Conservation (phyloP, 2,888 invertebrate genomes). For the Phorcus lineatus region DNA sequence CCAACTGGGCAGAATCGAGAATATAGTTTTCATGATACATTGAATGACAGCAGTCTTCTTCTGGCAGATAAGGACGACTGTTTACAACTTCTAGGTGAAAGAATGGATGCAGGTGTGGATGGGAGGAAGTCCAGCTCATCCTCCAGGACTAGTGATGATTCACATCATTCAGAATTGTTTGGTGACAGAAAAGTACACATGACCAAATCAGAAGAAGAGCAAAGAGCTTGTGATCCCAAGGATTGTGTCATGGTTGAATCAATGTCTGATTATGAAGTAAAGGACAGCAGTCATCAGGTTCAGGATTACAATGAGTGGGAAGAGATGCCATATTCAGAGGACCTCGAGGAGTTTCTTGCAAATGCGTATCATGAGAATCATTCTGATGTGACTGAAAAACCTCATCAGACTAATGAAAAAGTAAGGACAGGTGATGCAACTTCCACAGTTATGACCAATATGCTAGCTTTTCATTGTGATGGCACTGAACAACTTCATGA, state of each 20-base stretch:
- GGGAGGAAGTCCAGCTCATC: background rate
- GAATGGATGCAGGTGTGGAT: no score
- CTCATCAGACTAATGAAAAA: no score
- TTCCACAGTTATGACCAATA: background rate
- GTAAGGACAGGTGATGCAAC: background rate
- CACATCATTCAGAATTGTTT: background rate
- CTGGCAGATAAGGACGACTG: background rate
- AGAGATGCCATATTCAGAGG: background rate
- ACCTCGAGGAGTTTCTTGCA: background rate
- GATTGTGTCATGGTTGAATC: background rate
- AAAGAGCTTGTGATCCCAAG: background rate
- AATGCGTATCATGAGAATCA: background rate
- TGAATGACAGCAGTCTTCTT: conserved; percentile 7
- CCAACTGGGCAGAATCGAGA: no score
- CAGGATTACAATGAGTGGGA: background rate
- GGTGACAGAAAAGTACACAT: background rate
- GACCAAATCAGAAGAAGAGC: no score
- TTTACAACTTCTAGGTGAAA: no score
- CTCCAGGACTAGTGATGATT: background rate
- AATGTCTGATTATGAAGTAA: background rate
- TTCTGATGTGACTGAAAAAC: no score
- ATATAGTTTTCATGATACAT: background rate
- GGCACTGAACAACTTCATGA: no score
- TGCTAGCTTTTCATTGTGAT: background rate
- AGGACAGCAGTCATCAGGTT: background rate